Evolutionary conservation across 2,888 invertebrate genomes (phyloP).

Genomic region (Sarcophaga subvicina): DNA sequence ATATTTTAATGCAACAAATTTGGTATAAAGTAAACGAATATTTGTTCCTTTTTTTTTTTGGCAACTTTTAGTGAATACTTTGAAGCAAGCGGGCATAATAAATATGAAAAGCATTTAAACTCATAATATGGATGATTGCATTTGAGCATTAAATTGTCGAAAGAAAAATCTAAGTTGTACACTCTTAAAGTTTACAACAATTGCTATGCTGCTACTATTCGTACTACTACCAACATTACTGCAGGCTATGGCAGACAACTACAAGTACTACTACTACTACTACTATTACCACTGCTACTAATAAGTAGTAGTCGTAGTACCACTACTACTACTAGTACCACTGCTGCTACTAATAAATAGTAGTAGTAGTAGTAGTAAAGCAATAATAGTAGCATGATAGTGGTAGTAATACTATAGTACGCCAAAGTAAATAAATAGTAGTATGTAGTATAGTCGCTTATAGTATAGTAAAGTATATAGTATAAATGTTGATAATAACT

Average conservation of each 20-base stretch:
- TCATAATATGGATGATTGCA: constrained; percentile 64
- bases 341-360: background rate
- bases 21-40: background rate
- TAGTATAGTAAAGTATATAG: constrained; percentile 5
- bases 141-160: constrained; percentile 62
- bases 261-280: background rate
- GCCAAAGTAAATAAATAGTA: constrained; percentile 58
- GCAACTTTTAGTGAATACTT: constrained; percentile 44
- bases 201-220: background rate
- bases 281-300: background rate
- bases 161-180: constrained; percentile 39
- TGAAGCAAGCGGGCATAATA: constrained; percentile 2
- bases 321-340: background rate
- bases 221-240: constrained; percentile 1
- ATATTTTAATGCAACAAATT: background rate
- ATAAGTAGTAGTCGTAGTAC: constrained; percentile 4
- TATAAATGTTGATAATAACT: background rate
- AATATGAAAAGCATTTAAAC: constrained; percentile 45
- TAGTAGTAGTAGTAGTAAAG: background rate
- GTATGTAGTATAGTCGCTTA: constrained; percentile 25
- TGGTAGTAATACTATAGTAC: constrained; percentile 11
- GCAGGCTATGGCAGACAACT: background rate
- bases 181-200: constrained; percentile 36
- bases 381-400: background rate
- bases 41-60: no score